Percentiles rank a stretch among this genome's conserved stretches.
phyloP scores from a whole-genome alignment of 1,140 invertebrate genomes.

The Calliphora vicina region DNA sequence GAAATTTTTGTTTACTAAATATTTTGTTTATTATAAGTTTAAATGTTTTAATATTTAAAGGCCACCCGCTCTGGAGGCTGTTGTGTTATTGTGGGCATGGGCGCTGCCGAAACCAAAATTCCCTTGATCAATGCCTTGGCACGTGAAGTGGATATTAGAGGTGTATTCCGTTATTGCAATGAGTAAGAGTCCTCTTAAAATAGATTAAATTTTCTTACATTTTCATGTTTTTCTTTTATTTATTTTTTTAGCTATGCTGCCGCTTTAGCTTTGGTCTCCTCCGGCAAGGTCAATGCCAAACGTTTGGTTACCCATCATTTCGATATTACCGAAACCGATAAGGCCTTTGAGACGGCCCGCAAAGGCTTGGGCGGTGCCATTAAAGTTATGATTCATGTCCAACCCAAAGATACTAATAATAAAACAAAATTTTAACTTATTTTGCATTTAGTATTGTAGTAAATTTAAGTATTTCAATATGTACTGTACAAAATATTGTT shows the following conservation, averaged over 20 bases:
- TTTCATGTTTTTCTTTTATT: conserved; percentile 25
- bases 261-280: conserved; percentile 84
- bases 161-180: conserved; percentile 91
- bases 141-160: conserved; percentile 89
- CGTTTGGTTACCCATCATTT: conserved; percentile 92
- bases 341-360: conserved; percentile 88
- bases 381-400: conserved; percentile 93
- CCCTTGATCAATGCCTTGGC: conserved; percentile 82
- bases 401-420: conserved; percentile 67
- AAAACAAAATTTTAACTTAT: conserved; percentile 12
- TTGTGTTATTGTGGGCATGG: conserved; percentile 87
- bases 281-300: conserved; percentile 85
- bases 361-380: conserved; percentile 75
- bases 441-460: background rate
- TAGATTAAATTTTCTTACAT: background rate
- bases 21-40: background rate
- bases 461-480: no score
- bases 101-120: conserved; percentile 78
- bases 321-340: conserved; percentile 79
- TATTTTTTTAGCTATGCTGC: conserved; percentile 72
- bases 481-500: no score
- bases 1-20: background rate
- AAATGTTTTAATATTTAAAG: no score
- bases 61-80: conserved; percentile 84
- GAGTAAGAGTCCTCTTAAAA: conserved; percentile 67